These are phyloP conservation scores for Nymphalis io DNA, from an alignment of 1,140 invertebrate species.

Conservation along the genomic window DNA sequence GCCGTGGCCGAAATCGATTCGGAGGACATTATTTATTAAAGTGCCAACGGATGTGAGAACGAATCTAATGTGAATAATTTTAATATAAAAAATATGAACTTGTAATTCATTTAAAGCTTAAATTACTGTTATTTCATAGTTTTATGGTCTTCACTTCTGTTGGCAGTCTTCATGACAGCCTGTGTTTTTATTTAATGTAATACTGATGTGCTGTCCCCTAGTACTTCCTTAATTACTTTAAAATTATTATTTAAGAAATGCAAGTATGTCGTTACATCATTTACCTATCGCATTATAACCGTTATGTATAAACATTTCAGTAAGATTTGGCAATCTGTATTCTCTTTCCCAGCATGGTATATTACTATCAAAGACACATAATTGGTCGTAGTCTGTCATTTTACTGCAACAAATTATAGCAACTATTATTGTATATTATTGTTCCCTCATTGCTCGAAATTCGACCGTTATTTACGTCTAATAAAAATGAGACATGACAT, in stretches of 20 bases:
- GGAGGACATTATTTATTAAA: too few species aligned
- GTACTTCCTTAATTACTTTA: neutral
- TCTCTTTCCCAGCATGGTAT: constrained; percentile 16
- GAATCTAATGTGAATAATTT: too few species aligned
- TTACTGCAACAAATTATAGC: neutral
- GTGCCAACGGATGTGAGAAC: too few species aligned
- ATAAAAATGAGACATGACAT: too few species aligned
- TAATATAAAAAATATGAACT: too few species aligned
- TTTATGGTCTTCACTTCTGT: too few species aligned
- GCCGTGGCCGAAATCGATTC: too few species aligned
- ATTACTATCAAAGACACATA: neutral
- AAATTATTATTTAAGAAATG: neutral
- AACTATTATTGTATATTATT: neutral
- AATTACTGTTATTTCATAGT: neutral
- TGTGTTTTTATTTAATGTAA: neutral
- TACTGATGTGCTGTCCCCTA: neutral
- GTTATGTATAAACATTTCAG: neutral
- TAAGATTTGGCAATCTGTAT: constrained; percentile 5
- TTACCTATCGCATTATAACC: constrained; percentile 7
- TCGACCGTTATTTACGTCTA: too few species aligned
- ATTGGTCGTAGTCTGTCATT: constrained; percentile 6
- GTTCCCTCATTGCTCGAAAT: too few species aligned
- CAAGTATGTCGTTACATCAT: neutral
- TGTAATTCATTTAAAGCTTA: too few species aligned
- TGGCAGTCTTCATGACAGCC: too few species aligned